A percentile compares a stretch with the other conserved stretches of the same genome.
Evolutionary conservation across 2,113 vertebrate genomes (phyloP).

Genomic region (Pseudorhombus dupliciocellatus): DNA sequence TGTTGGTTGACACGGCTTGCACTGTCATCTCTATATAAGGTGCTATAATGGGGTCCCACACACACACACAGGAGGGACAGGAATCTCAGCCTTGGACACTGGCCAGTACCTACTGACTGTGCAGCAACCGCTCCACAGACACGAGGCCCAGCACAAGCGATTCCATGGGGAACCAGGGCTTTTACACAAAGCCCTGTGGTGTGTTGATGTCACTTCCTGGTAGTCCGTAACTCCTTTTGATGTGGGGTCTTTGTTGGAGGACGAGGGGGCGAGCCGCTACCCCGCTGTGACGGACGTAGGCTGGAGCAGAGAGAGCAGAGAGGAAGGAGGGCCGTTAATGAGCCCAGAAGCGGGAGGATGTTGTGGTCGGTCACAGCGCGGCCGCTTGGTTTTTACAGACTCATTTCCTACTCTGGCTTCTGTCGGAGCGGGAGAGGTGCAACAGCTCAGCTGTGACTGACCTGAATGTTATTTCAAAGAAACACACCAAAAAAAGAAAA

Average conservation of each 20-base stretch:
- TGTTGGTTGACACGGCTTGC: constrained; percentile 4
- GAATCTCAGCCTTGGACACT: constrained; percentile 51
- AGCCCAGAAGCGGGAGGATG: constrained; percentile 64
- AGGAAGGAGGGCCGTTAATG: constrained; percentile 56
- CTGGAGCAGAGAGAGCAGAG: constrained; percentile 24
- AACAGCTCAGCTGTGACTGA: constrained; percentile 8
- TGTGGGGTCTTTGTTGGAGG: constrained; percentile 61
- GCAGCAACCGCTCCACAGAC: constrained; percentile 20
- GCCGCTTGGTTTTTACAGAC: constrained; percentile 46
- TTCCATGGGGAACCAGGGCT: constrained; percentile 34
- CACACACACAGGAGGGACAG: constrained; percentile 34
- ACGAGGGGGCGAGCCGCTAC: constrained; percentile 39
- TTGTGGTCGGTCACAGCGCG: constrained; percentile 48
- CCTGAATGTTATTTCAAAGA: constrained; percentile 19
- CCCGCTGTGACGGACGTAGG: constrained; percentile 51
- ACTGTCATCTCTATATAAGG: constrained; percentile 48
- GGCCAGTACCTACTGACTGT: constrained; percentile 55
- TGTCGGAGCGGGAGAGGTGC: constrained; percentile 3
- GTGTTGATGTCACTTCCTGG: constrained; percentile 65
- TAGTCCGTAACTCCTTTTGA: constrained; percentile 48
- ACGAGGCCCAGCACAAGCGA: constrained; percentile 18
- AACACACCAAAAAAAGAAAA: too few relatives aligned
- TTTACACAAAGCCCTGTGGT: constrained; percentile 59
- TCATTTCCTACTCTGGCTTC: constrained; percentile 43
- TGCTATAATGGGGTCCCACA: constrained; percentile 34